Conservation (phyloP, 2,888 invertebrate genomes). For the Morpho helenor region DNA sequence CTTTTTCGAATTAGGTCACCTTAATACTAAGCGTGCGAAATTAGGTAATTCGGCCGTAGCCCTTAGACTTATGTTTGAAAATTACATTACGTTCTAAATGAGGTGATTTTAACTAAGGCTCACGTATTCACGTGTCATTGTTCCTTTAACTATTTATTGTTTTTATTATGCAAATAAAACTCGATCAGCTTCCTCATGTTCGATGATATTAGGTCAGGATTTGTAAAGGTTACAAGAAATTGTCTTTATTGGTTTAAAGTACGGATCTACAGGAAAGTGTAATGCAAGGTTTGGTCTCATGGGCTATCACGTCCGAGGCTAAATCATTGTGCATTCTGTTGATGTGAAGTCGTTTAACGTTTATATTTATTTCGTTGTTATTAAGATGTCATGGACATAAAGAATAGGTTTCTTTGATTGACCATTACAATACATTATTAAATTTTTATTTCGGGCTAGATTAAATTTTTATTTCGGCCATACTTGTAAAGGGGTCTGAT, state of each 20-base stretch:
- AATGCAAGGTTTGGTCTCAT: slow-evolving; percentile 46
- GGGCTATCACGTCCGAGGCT: slow-evolving; percentile 59
- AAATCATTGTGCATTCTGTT: slow-evolving; percentile 28
- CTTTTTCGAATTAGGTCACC: no score
- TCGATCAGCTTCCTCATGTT: slow-evolving; percentile 14
- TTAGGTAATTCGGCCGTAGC: no score
- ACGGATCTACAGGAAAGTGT: slow-evolving; percentile 36
- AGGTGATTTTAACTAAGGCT: slow-evolving; percentile 7
- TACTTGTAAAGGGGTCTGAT: no score
- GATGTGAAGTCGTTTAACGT: slow-evolving; percentile 14
- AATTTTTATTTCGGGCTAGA: no score
- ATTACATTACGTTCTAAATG: background rate
- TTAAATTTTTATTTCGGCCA: no score
- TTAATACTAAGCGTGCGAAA: no score
- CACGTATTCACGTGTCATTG: slow-evolving; percentile 11
- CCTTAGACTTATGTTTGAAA: no score
- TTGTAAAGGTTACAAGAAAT: slow-evolving; percentile 4
- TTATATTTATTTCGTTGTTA: slow-evolving; percentile 13
- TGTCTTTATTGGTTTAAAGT: slow-evolving; percentile 2
- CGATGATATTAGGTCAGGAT: background rate
- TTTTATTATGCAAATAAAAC: slow-evolving; percentile 6
- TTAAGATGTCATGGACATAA: background rate
- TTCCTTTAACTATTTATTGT: slow-evolving; percentile 8
- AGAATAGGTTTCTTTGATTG: no score
- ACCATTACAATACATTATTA: no score